phyloP scores from a whole-genome alignment of 1,140 invertebrate genomes.

The Sesamia nonagrioides region DNA sequence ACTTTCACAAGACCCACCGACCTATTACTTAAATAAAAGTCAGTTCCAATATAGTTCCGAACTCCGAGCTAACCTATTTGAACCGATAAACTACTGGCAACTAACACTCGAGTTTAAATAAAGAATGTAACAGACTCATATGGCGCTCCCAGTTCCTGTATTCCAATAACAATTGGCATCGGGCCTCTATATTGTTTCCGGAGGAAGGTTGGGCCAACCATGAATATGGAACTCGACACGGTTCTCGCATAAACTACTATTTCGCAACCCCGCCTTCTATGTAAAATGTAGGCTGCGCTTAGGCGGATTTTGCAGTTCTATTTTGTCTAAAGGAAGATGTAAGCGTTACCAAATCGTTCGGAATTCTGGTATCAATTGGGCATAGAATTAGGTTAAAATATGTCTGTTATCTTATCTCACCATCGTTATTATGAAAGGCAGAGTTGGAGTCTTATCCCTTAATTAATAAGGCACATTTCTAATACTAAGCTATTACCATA shows the following conservation, averaged over 20 bases:
- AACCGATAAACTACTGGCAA: constrained; percentile 13
- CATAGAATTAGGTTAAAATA: background rate
- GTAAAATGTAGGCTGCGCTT: constrained; percentile 32
- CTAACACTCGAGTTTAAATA: constrained; percentile 15
- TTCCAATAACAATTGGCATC: constrained; percentile 39
- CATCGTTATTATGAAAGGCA: background rate
- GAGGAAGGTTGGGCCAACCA: constrained; percentile 23
- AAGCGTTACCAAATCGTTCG: background rate
- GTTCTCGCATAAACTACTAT: constrained; percentile 38
- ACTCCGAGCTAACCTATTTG: background rate
- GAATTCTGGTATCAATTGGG: background rate
- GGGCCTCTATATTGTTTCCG: constrained; percentile 31
- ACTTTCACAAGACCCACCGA: background rate
- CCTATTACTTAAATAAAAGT: background rate
- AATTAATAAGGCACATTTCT: background rate
- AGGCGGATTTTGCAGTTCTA: background rate
- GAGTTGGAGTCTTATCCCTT: background rate
- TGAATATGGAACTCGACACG: constrained; percentile 43
- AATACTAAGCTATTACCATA: too few species aligned
- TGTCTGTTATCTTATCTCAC: background rate
- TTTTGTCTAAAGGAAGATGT: constrained; percentile 10
- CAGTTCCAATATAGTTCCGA: background rate
- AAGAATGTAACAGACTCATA: constrained; percentile 29
- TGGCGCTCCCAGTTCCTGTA: constrained; percentile 2
- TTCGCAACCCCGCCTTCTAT: constrained; percentile 30